Base-by-base conservation (phyloP, 2,888 invertebrate species). In the Axea sp. region DNA sequence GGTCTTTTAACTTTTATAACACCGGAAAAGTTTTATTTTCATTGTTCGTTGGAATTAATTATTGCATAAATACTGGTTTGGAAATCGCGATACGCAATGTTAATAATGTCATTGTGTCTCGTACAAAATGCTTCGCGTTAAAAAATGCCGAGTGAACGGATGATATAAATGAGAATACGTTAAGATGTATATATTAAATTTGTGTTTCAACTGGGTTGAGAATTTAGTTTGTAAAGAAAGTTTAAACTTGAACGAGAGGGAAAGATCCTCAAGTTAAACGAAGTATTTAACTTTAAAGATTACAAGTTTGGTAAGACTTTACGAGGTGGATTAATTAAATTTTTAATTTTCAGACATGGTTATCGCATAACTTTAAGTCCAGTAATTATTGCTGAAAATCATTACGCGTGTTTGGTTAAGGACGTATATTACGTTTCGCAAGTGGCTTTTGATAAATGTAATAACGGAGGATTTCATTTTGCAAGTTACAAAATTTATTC, bases 231-330 rank as follows among this genome's bases (percentile, higher is more conserved):
- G 3, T 5, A 15, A 35, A 33, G 43, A 43, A 59, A 59, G 59
- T 59, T 59, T 26, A 22, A 43, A 59, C 45, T 45, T 24, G 35
- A 35, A 59, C 45, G 26, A 60, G 59, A 60, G 37, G 19, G 35
- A 60, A 59, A 26, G 59, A 47, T 60, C 47, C n/a, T 26, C 8
- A 60, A 60, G 45, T 60, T 35, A 45, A 47, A 35, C 45, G 24
- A 47, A 47, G 59, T 60, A 60, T 60, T 47, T 47, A 60, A 60
- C 59, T 47, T 60, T 17, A 60, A 26, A 60, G 45, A 47, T 60
- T 60, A 35, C 15, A 47, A 60, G 31, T 60, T 60, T 37, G 9
- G 26, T 5, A 19, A 60, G 37, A 37, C 37, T 60, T 47, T 45
- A 35, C 35, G 17, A 24, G 24, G 4, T 8, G 28, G 26, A 60